A percentile compares a stretch with the other conserved stretches of the same genome.
These are phyloP conservation scores for Rhipidura dahli DNA, from an alignment of 2,113 vertebrate species.

Conservation along the genomic window DNA sequence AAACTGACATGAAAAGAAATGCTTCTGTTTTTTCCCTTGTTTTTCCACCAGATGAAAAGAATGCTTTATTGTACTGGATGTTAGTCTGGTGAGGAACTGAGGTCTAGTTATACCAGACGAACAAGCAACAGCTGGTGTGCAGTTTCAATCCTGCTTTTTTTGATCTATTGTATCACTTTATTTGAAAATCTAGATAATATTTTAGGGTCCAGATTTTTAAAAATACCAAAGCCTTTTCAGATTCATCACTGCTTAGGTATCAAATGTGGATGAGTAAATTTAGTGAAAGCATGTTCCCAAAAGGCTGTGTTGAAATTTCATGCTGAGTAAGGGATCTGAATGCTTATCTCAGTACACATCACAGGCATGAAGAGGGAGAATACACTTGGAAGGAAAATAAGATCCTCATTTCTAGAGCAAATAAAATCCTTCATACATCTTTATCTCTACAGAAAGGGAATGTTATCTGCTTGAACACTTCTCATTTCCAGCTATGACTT, in stretches of 20 bases:
- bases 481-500: background rate
- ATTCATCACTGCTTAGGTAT: background rate
- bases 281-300: background rate
- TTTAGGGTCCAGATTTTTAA: background rate
- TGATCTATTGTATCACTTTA: background rate
- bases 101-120: background rate
- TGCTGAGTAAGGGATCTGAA: background rate
- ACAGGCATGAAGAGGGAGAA: background rate
- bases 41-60: slow-evolving; percentile 39
- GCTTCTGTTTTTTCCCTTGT: background rate
- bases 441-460: background rate
- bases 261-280: background rate
- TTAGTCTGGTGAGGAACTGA: background rate
- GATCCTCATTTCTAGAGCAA: background rate
- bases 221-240: background rate
- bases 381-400: background rate
- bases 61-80: background rate
- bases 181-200: background rate
- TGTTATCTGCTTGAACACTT: background rate
- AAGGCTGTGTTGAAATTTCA: background rate
- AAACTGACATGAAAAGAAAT: slow-evolving; percentile 25
- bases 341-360: background rate
- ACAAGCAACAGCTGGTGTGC: background rate
- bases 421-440: background rate
- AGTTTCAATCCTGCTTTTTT: background rate